Percentiles rank a stretch among this genome's conserved stretches.
Conservation (phyloP, 2,797 vertebrate species). For the Strix occidentalis region DNA sequence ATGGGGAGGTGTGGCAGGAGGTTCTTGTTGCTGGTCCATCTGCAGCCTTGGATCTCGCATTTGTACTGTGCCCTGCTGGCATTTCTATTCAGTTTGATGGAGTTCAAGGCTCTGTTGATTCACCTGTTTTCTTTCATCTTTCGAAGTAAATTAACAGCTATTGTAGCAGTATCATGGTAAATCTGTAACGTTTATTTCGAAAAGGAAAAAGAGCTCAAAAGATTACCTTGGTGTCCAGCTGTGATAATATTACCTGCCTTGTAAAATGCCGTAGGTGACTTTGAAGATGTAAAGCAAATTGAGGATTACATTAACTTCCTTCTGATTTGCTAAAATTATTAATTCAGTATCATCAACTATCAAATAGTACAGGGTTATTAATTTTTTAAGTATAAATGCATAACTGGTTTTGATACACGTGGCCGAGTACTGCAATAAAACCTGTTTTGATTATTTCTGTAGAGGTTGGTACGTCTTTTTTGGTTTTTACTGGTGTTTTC, state of each 20-base stretch:
- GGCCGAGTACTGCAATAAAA: neutral
- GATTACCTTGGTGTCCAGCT: conserved; percentile 55
- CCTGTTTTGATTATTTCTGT: neutral
- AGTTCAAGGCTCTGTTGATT: conserved; percentile 9
- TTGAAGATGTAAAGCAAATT: conserved; percentile 53
- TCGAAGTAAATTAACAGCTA: conserved; percentile 5
- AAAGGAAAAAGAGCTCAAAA: conserved; percentile 24
- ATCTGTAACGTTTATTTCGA: conserved; percentile 43
- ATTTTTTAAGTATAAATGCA: conserved; percentile 9
- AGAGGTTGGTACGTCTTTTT: neutral
- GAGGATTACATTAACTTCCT: conserved; percentile 56
- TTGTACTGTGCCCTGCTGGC: neutral
- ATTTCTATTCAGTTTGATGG: neutral
- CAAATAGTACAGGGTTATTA: neutral
- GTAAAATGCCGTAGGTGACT: conserved; percentile 43
- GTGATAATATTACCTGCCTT: conserved; percentile 59
- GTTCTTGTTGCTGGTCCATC: neutral
- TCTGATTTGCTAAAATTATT: conserved; percentile 48
- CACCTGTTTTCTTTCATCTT: conserved; percentile 7
- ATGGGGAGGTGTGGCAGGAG: neutral
- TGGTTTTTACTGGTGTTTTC: neutral
- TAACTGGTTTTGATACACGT: neutral
- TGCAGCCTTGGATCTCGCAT: neutral
- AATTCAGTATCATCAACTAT: conserved; percentile 20
- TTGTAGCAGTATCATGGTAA: neutral